Conservation (phyloP, 2,797 vertebrate species). For the Premnoplex brunnescens region DNA sequence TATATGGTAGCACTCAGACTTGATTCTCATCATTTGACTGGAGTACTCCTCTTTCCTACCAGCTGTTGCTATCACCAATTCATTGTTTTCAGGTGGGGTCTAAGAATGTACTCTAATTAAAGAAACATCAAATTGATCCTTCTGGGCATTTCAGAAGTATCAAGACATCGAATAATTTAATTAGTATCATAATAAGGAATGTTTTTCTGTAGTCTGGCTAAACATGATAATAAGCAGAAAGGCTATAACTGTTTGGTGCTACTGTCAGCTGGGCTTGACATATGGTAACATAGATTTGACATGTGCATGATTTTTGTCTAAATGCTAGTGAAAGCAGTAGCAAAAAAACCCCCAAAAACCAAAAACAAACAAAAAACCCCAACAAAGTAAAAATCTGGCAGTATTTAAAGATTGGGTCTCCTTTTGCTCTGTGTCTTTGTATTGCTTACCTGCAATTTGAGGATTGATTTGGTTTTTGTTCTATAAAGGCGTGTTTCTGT, state of each 20-base stretch:
- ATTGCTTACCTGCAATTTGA: not conserved
- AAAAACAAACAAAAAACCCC: no score
- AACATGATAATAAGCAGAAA: not conserved
- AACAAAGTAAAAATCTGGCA: not conserved
- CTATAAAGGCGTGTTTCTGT: not conserved
- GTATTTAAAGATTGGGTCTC: not conserved
- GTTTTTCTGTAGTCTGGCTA: not conserved
- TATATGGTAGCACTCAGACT: conserved; percentile 41
- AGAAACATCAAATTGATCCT: conserved; percentile 13
- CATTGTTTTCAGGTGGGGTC: not conserved
- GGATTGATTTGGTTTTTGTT: not conserved
- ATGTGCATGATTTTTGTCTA: not conserved
- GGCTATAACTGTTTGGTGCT: not conserved
- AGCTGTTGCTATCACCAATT: conserved; percentile 48
- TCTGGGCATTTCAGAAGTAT: not conserved
- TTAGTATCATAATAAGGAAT: not conserved
- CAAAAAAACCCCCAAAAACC: not conserved
- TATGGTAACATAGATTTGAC: not conserved
- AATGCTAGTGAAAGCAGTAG: not conserved
- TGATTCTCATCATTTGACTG: conserved; percentile 4
- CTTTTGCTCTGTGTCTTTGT: not conserved
- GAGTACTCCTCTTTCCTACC: conserved; percentile 15
- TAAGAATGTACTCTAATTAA: not conserved
- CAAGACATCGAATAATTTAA: not conserved
- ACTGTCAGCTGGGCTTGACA: not conserved